Base-by-base conservation (phyloP, 2,113 vertebrate species). In the Clarias macrocephalus region DNA sequence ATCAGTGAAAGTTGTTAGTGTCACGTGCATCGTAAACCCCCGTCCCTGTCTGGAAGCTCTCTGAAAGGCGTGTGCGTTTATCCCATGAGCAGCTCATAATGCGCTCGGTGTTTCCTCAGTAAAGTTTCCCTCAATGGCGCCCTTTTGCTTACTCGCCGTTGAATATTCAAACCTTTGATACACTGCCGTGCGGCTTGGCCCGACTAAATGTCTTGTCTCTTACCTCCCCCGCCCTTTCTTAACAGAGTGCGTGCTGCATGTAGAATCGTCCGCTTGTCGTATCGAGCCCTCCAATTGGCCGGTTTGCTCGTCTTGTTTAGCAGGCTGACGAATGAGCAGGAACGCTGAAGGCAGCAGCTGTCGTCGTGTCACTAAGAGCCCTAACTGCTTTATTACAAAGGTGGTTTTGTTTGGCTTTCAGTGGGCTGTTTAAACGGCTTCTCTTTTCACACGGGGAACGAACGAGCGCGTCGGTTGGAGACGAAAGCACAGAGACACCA, bases 371-470 rank as follows among this genome's bases (percentile, higher is more conserved):
- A 80, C 62, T 42, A 66, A 62, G 81, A 54, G 73, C 81, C n/a
- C 73, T 77, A 79, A 87, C 86, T 83, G 85, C 82, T 75, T 84
- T 82, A 63, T 86, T 80, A 89, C 88, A 89, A 89, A 89, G 88
- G 88, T 89, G 88, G 82, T 86, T 86, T 86, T 89, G 88, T 89
- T 86, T 86, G 59, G 63, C 42, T 80, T 86, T 80, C 81, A 63
- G 88, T 86, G 81, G 62, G 18, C 62, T 56, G 73, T 80, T 86
- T 72, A 83, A 73, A 83, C 85, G 11, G 65, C 80, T 85, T 59
- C 60, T 63, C 75, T 59, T 75, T 85, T 83, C 70, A 56, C 80
- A 12, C 33, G 5, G 52, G 54, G 37, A 30, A 62, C 42, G 66
- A 76, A 28, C 37, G 62, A 80, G 16, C 2, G 28, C 23, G 70